Base-by-base conservation (phyloP, 2,888 invertebrate species). In the Harpalus rufipes region DNA sequence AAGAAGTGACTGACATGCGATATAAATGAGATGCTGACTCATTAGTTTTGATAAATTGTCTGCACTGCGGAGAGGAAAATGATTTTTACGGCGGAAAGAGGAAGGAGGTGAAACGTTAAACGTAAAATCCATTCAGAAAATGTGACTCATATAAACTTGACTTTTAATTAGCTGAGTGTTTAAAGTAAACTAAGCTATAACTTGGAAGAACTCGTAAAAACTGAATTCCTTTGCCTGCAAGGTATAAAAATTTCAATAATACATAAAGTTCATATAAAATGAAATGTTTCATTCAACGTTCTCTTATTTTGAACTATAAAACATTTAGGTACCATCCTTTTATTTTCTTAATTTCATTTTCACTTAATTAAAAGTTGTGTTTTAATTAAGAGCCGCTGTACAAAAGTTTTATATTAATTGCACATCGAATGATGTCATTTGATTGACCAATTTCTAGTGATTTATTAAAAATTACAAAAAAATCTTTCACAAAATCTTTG, bases 41-140 rank as follows among this genome's bases (percentile, higher is more conserved):
- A 84, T 84, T 84, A 84, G 78, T 56, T 84, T 79, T 84, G 84
- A 84, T 84, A 84, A 84, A 84, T 84, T 65, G 84, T 76, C 56
- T 56, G 25, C 16, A 58, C 18, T 74, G 21, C 10, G 12, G 51
- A 82, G 59, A 82, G 56, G 82, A 82, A 82, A 72, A 82, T 72
- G 18, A 72, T 82, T 82, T 82, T 82, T 82, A 82, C 32, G 65
- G 8, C 81, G 81, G 81, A 82, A 74, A 16, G 74, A 74, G 18
- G 56, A 82, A 74, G 25, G 74, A 74, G 18, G 56, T 74, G 56
- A 51, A 51, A 74, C 44, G 44, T 41, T 44, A 51, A 51, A 74
- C 44, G 44, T 41, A 51, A 51, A 56, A 74, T 51, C 51, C 56
- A 74, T 74, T 74, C 18, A 74, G 74, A 51, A 74, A 44, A 59